Evolutionary conservation across 2,888 invertebrate species (phyloP), one percentile per base, ranked within the genome.

Genomic region (Aromia moschata): DNA sequence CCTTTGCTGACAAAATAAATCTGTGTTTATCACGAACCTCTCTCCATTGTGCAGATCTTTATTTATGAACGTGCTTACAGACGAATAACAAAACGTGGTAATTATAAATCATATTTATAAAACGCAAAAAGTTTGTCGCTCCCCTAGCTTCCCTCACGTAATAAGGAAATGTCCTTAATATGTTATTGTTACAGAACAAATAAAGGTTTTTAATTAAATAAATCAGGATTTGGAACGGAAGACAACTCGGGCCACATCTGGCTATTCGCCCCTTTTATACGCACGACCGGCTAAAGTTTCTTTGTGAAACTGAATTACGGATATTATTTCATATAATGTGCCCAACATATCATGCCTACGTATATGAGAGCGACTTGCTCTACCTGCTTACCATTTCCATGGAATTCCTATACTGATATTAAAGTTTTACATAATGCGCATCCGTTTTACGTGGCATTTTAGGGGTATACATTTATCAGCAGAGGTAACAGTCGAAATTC

Each of bases 191-290:
- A 56, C 49, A 54, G 56, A 62, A 65, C 64, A 62, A 65, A 65
- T 62, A 60, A 60, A 49, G 60, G 60, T 61, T 65, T 65, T 64
- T 62, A 63, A 66, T 66, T 66, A 64, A 66, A 66, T 66, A 66
- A 62, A 66, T 66, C 66, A 62, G 61, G 66, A 64, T 66, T 66
- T 64, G 62, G 58, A 66, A 57, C 51, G 38, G 55, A 47, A 57
- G 60, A 60, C 62, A 56, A 56, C 58, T 56, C 53, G 37, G 62
- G 66, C 64, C 66, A 64, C 66, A 66, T 66, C 66, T 66, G 66
- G 64, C 56, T 58, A 45, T 46, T 56, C 56, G 56, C 62, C 60
- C 61, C 52, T 36, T 51, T 51, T n/a, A 41, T 49, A 58, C 56
- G 58, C 54, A 56, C 62, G 56, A 49, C 62, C 60, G 57, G 60